phyloP scores from a whole-genome alignment of 1,140 invertebrate species.

The Drosophila kikkawai region DNA sequence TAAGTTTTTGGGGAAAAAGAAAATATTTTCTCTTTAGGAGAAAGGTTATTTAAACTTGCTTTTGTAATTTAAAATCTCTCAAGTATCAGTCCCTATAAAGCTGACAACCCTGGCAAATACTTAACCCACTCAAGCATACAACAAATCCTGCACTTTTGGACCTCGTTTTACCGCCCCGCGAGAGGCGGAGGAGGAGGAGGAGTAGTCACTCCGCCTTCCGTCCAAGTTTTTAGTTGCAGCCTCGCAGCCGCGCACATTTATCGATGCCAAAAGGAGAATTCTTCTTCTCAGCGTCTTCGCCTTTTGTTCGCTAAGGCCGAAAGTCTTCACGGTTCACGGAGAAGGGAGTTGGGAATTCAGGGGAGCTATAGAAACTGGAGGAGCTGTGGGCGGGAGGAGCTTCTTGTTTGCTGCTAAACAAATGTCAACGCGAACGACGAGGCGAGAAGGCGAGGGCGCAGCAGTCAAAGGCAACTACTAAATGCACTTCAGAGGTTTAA shows the following conservation, averaged over 20 bases:
- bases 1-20: too few species aligned
- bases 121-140: slow-evolving; percentile 68
- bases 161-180: background rate
- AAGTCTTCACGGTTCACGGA: slow-evolving; percentile 68
- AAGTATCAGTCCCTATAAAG: background rate
- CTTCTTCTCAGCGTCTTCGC: slow-evolving; percentile 29
- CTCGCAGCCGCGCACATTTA: slow-evolving; percentile 60
- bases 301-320: slow-evolving; percentile 64
- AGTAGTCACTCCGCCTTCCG: slow-evolving; percentile 5
- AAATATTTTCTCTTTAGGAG: too few species aligned
- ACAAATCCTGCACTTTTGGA: slow-evolving; percentile 28
- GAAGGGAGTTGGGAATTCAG: slow-evolving; percentile 28
- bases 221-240: slow-evolving; percentile 28
- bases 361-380: background rate
- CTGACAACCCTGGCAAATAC: slow-evolving; percentile 65
- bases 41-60: background rate
- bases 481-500: slow-evolving; percentile 84
- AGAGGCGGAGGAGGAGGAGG: background rate
- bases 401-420: slow-evolving; percentile 78
- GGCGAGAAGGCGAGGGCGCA: slow-evolving; percentile 28
- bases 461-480: slow-evolving; percentile 81
- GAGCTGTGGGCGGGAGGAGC: slow-evolving; percentile 28
- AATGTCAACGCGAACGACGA: slow-evolving; percentile 68
- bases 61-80: background rate
- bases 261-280: slow-evolving; percentile 55